Evolutionary conservation across 2,888 invertebrate species (phyloP).

Genomic region (Heliconius hortense): DNA sequence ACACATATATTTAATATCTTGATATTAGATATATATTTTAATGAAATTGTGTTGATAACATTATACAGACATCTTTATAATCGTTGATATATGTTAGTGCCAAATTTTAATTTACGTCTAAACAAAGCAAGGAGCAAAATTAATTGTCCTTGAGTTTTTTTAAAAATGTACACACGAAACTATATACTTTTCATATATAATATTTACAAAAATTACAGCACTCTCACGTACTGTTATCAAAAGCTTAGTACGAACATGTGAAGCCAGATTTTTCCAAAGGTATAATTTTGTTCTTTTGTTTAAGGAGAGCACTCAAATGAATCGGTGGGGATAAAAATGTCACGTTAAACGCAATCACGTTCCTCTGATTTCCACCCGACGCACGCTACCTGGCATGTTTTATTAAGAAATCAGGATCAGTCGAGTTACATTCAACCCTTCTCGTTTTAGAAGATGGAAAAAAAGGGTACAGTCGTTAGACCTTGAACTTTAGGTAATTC

Average conservation of each 20-base stretch:
- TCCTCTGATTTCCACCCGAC: conserved; percentile 35
- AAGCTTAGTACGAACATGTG: background rate
- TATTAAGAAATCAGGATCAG: conserved; percentile 38
- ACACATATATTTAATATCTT: no score
- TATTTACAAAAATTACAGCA: background rate
- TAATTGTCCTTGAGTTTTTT: background rate
- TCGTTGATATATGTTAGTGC: no score
- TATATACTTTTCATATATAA: background rate
- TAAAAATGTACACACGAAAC: background rate
- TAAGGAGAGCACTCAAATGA: conserved; percentile 37
- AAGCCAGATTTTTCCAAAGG: conserved; percentile 15
- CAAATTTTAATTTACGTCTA: no score
- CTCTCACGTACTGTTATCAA: background rate
- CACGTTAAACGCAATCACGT: conserved; percentile 41
- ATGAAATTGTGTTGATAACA: no score
- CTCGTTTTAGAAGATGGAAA: conserved; percentile 26
- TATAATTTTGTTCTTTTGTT: conserved; percentile 37
- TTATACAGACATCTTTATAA: no score
- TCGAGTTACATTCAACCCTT: conserved; percentile 31
- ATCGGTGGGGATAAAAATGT: conserved; percentile 37
- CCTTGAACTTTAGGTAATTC: conserved; percentile 4
- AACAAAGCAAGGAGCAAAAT: background rate
- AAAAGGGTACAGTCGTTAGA: conserved; percentile 10
- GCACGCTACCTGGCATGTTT: conserved; percentile 36
- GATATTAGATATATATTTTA: no score